A percentile compares a stretch with the other conserved stretches of the same genome.
phyloP scores from a whole-genome alignment of 2,797 vertebrate species.

The Paramormyrops hopkinsi region DNA sequence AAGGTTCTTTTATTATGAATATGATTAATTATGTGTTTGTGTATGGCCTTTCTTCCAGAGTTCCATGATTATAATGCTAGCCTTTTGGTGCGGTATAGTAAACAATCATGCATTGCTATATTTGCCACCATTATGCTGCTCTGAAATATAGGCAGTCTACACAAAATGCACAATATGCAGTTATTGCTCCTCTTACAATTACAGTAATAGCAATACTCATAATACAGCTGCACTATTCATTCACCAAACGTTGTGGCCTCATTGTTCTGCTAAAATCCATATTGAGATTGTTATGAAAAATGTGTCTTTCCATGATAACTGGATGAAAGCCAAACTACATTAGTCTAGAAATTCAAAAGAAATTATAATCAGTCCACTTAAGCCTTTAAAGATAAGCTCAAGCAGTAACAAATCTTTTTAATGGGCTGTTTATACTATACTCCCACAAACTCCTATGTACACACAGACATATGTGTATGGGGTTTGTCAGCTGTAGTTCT shows the following conservation, averaged over 20 bases:
- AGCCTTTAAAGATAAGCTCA: background rate
- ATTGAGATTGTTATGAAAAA: background rate
- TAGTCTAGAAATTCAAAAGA: conserved; percentile 10
- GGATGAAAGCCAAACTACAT: conserved; percentile 15
- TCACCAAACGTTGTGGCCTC: background rate
- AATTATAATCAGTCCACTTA: background rate
- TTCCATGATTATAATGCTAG: background rate
- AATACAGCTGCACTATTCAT: background rate
- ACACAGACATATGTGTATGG: background rate
- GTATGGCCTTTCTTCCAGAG: background rate
- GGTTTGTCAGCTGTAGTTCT: background rate
- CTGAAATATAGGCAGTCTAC: background rate
- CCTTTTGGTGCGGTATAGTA: background rate
- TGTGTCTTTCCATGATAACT: conserved; percentile 12
- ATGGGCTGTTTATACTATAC: background rate
- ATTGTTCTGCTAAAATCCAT: conserved; percentile 6
- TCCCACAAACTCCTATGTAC: background rate
- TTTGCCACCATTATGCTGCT: background rate
- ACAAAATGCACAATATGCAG: background rate
- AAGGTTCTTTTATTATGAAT: background rate
- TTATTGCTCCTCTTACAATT: background rate
- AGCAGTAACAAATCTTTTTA: conserved; percentile 16
- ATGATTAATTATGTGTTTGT: background rate
- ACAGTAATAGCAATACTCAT: background rate
- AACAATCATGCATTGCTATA: background rate